Base-by-base conservation (phyloP, 92 coral and sea anemone genomes). In the Palythoa heliodiscus region DNA sequence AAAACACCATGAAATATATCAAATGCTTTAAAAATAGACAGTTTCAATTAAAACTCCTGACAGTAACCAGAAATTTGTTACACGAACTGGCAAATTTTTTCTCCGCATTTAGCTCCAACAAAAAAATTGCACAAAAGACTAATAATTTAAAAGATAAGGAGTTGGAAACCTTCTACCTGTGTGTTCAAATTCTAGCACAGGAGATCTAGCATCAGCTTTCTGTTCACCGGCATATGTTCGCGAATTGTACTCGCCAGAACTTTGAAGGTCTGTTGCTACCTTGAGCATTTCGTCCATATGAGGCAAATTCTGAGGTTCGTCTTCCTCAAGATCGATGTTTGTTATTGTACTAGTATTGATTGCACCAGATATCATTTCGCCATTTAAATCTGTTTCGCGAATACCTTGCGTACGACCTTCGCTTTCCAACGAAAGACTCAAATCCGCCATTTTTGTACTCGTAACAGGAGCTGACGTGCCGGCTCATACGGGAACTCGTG, bases 221-320 rank as follows among this genome's bases (percentile, higher is more conserved):
- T 87, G 87, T 68, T 92, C 93, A 88, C 91, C 92, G 73, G 92
- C 88, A 72, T 74, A 87, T 72, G 89, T 84, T 69, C 85, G 85
- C 47, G 67, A 52, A 76, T 53, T 76, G 52, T 80, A 80, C 52
- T 80, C 84, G 70, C 96, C 95, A 78, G 87, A 86, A 38, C 92
- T 91, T 86, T 97, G 99, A 78, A 97, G 91, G 88, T 97, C 99
- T 39, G 99, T 97, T 16, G 99, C 99, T 64, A 97, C 98, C 87
- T 93, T 95, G 11, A 97, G 86, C 98, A 97, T 97, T 93, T 97
- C 99, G 70, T 97, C 99, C 98, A 97, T 97, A 16, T 89, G 93
- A 48, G 98, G 98, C 75, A 93, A 89, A 74, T 91, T 93, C 35
- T 81, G 90, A 10, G 95, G 73, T n/a, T 91, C 91, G 47, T 92